These are phyloP conservation scores for Octodonta nipae DNA, from an alignment of 2,888 invertebrate genomes.

Conservation along the genomic window DNA sequence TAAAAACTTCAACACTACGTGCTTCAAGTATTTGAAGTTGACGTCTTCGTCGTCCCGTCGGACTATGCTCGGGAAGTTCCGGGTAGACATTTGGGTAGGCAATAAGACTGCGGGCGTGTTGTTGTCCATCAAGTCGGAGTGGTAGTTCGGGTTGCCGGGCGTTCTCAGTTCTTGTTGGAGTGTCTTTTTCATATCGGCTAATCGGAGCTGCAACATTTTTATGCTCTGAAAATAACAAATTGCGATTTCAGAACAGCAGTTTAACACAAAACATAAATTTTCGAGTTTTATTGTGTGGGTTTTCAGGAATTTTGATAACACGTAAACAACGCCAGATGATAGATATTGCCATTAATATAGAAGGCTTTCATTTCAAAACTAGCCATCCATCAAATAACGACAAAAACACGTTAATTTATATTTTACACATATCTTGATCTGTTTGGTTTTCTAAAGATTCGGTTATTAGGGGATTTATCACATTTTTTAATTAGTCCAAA, in stretches of 20 bases:
- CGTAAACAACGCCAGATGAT: no score
- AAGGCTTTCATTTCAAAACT: no score
- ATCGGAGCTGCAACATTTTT: constrained; percentile 73
- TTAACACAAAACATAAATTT: neutral
- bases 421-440: no score
- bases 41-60: constrained; percentile 48
- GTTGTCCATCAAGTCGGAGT: constrained; percentile 40
- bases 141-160: constrained; percentile 36
- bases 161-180: constrained; percentile 69
- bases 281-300: neutral
- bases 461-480: no score
- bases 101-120: constrained; percentile 48
- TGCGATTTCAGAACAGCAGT: no score
- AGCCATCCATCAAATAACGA: no score
- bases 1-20: constrained; percentile 84
- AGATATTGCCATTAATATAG: no score
- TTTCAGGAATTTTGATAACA: no score
- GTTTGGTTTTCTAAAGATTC: no score
- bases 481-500: no score
- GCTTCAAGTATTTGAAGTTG: constrained; percentile 77
- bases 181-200: constrained; percentile 83
- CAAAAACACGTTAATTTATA: no score
- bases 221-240: constrained; percentile 51
- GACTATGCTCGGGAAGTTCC: constrained; percentile 32
- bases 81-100: constrained; percentile 41